phyloP scores from a whole-genome alignment of 2,888 invertebrate genomes.

The Watsonalla cultraria region DNA sequence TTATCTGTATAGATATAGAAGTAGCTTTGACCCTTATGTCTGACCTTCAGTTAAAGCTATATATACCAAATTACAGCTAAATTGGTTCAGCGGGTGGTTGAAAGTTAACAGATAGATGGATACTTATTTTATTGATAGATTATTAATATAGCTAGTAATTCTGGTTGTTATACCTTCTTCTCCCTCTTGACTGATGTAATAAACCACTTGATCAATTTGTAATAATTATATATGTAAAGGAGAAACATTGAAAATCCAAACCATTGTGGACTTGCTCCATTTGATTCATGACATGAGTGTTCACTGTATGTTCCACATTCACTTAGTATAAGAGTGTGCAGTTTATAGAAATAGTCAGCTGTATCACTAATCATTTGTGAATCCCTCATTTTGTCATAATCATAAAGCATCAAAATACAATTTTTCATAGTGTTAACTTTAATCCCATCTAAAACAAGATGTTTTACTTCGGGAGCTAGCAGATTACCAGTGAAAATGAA shows the following conservation, averaged over 20 bases:
- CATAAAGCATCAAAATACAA: conserved; percentile 53
- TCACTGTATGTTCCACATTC: conserved; percentile 20
- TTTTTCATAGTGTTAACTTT: conserved; percentile 25
- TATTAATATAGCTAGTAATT: too few relatives aligned
- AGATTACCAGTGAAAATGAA: neutral
- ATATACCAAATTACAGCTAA: too few relatives aligned
- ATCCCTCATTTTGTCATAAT: conserved; percentile 47
- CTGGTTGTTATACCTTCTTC: conserved; percentile 41
- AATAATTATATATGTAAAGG: conserved; percentile 56
- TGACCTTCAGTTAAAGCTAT: too few relatives aligned
- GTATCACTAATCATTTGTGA: conserved; percentile 48
- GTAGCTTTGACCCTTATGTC: too few relatives aligned
- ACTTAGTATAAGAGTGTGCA: conserved; percentile 43
- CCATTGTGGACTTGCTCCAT: conserved; percentile 37
- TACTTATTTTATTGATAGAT: too few relatives aligned
- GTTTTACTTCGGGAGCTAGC: conserved; percentile 24
- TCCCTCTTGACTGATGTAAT: conserved; percentile 33
- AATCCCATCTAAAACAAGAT: conserved; percentile 38
- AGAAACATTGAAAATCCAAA: conserved; percentile 57
- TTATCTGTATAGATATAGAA: too few relatives aligned
- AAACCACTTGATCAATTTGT: conserved; percentile 52
- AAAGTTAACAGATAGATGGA: too few relatives aligned
- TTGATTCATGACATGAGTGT: conserved; percentile 11
- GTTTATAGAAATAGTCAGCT: conserved; percentile 40
- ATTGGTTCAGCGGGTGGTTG: too few relatives aligned